Conservation (phyloP, 1,140 invertebrate species). For the Oedothorax gibbosus region DNA sequence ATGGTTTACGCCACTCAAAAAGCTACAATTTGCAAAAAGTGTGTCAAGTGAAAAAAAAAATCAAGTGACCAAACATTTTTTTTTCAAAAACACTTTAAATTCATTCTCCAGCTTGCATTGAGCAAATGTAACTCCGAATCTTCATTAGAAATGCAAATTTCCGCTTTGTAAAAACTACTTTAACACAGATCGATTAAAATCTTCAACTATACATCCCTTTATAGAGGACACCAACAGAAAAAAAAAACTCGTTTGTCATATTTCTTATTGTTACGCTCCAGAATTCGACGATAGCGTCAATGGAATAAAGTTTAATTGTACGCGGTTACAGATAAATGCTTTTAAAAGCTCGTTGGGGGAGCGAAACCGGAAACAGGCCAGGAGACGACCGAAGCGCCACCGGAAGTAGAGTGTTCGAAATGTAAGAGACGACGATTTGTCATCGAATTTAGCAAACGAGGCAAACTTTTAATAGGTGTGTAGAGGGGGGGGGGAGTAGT, state of each 20-base stretch:
- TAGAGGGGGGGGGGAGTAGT: too few species aligned
- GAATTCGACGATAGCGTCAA: constrained; percentile 18
- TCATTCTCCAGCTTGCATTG: too few species aligned
- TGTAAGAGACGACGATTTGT: constrained; percentile 42
- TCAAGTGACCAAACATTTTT: too few species aligned
- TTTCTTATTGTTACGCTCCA: constrained; percentile 20
- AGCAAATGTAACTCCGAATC: too few species aligned
- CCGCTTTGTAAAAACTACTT: too few species aligned
- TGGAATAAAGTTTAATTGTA: constrained; percentile 42
- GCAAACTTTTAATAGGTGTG: background rate
- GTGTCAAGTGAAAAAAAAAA: too few species aligned
- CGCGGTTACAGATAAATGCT: constrained; percentile 26
- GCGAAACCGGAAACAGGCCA: constrained; percentile 25
- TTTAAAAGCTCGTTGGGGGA: constrained; percentile 34
- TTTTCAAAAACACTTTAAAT: too few species aligned
- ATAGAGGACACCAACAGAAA: background rate
- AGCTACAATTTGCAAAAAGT: too few species aligned
- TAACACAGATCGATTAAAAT: constrained; percentile 12
- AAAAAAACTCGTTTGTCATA: constrained; percentile 21
- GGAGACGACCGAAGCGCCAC: constrained; percentile 36
- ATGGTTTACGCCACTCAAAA: too few species aligned
- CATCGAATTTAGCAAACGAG: constrained; percentile 26
- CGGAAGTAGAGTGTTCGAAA: constrained; percentile 25
- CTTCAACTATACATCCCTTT: constrained; percentile 9
- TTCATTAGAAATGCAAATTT: too few species aligned